These are phyloP conservation scores for Hipposideros armiger DNA, from an alignment of 2,113 vertebrate genomes.

Conservation along the genomic window DNA sequence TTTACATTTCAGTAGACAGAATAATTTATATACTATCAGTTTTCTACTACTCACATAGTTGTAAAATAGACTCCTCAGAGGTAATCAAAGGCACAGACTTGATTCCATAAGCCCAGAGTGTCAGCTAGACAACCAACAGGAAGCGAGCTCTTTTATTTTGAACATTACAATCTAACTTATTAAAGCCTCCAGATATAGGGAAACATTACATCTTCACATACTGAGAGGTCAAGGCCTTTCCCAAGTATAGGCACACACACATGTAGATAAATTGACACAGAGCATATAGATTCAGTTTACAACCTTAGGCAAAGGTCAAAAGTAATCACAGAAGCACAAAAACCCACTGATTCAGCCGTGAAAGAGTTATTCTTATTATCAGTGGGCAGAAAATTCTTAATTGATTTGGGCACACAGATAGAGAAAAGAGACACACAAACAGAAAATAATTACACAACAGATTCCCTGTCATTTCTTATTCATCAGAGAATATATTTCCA, in stretches of 20 bases:
- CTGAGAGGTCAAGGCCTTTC: not conserved
- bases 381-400: not conserved
- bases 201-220: not conserved
- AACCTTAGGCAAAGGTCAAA: not conserved
- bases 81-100: not conserved
- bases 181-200: not conserved
- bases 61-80: not conserved
- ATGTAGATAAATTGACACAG: not conserved
- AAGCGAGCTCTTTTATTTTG: not conserved
- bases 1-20: conserved; percentile 9
- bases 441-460: not conserved
- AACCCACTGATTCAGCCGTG: not conserved
- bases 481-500: conserved; percentile 25
- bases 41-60: conserved; percentile 33
- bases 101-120: not conserved
- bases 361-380: not conserved
- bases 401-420: not conserved
- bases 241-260: not conserved
- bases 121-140: not conserved
- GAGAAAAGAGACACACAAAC: not conserved
- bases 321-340: not conserved
- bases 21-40: not conserved
- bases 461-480: conserved; percentile 13
- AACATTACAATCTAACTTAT: not conserved
- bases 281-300: not conserved